These are phyloP conservation scores for Pseudorhombus dupliciocellatus DNA, from an alignment of 2,113 vertebrate genomes.

Conservation along the genomic window DNA sequence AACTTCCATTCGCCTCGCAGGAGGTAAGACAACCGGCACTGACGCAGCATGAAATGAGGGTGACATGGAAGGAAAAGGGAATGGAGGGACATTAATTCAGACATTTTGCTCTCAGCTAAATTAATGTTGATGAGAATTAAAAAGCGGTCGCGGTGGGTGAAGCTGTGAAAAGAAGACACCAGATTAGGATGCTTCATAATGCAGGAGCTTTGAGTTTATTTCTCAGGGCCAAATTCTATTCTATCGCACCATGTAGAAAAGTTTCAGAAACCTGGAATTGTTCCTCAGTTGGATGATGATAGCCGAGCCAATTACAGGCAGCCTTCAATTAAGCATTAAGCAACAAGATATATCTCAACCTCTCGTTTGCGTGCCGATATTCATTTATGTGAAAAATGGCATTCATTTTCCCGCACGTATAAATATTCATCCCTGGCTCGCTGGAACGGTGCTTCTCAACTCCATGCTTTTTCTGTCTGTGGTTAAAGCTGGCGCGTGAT, in stretches of 20 bases:
- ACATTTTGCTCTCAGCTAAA: constrained; percentile 70
- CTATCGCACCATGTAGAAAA: constrained; percentile 56
- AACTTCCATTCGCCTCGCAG: constrained; percentile 55
- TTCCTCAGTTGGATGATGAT: constrained; percentile 71
- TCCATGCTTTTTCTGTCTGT: constrained; percentile 32
- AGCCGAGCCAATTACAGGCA: constrained; percentile 75
- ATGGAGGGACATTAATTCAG: constrained; percentile 65
- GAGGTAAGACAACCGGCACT: constrained; percentile 51
- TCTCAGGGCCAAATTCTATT: constrained; percentile 60
- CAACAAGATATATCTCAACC: constrained; percentile 75
- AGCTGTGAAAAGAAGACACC: constrained; percentile 65
- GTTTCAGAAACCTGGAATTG: constrained; percentile 69
- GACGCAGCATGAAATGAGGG: constrained; percentile 64
- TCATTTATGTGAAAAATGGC: constrained; percentile 77
- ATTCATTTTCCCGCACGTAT: constrained; percentile 71
- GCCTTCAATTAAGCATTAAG: constrained; percentile 78
- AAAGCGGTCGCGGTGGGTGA: constrained; percentile 68
- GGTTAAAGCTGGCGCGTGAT: constrained; percentile 41
- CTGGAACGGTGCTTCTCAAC: constrained; percentile 53
- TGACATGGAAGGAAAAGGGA: constrained; percentile 49
- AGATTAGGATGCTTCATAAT: constrained; percentile 67
- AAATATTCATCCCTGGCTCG: constrained; percentile 66
- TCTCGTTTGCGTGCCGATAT: constrained; percentile 74
- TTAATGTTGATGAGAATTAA: constrained; percentile 70
- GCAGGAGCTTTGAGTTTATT: constrained; percentile 65